Base-by-base conservation (phyloP, 2,888 invertebrate genomes). In the Thelaira solivaga region DNA sequence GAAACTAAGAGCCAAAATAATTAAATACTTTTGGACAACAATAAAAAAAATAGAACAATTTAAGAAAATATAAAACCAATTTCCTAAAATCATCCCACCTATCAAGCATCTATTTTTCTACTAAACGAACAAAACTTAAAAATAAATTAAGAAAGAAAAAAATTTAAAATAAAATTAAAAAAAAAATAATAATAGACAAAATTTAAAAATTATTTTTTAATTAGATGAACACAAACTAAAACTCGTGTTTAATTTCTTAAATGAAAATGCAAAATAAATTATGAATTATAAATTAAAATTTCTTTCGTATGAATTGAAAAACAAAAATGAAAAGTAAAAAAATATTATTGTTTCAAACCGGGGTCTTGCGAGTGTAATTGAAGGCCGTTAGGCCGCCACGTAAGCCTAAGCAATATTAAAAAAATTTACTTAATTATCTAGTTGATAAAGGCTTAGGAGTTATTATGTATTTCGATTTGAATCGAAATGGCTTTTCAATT, bases 61-160 rank as follows among this genome's bases (percentile, higher is more conserved):
- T 39, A 47, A 51, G 43, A 59, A 43, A 71, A 53, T 41, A 31
- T 26, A 36, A 71, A 31, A 68, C 59, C 81, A 83, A 86, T 86
- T 85, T 87, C 87, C 86, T 87, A 87, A 86, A 85, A 86, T 87
- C 86, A 87, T 86, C 87, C 87, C 87, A 87, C 88, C 87, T 87
- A 80, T 78, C 78, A 78, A 79, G 72, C 76, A 80, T 80, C 86
- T 87, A 88, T 88, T 88, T 88, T 87, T 88, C 88, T 87, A 87
- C 86, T 72, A 41, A 80, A 67, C 53, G 51, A 61, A 81, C 31
- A 59, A 71, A 65, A 29, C 45, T 65, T 69, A 62, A 79, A 77
- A 71, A 62, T 61, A 39, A 64, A 76, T 64, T 39, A 74, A n/a
- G n/a, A n/a, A n/a, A n/a, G n/a, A n/a, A n/a, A 80, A 51, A 49